Evolutionary conservation across 2,113 vertebrate genomes (phyloP).

Genomic region (Phycodurus eques): DNA sequence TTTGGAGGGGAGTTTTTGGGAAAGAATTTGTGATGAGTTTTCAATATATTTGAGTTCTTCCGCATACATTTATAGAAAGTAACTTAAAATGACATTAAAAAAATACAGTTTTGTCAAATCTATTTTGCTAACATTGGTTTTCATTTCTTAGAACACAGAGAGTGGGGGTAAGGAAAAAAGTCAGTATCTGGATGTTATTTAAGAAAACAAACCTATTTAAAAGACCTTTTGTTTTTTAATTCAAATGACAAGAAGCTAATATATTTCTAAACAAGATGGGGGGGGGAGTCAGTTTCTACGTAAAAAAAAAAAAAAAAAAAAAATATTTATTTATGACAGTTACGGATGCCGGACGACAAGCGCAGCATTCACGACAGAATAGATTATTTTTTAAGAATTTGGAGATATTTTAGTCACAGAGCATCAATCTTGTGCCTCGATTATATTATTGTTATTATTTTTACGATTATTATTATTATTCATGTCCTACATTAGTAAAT

Average conservation of each 20-base stretch:
- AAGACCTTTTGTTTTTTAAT: constrained; percentile 82
- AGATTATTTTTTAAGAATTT: constrained; percentile 79
- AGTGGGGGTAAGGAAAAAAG: constrained; percentile 42
- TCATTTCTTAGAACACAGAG: constrained; percentile 81
- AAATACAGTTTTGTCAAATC: constrained; percentile 75
- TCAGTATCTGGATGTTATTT: constrained; percentile 85
- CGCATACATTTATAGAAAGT: constrained; percentile 77
- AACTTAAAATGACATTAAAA: constrained; percentile 56
- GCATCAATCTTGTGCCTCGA: constrained; percentile 77
- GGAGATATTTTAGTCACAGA: constrained; percentile 79
- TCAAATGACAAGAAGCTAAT: constrained; percentile 79
- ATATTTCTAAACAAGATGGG: constrained; percentile 79
- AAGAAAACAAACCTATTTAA: constrained; percentile 82
- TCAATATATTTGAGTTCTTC: constrained; percentile 75
- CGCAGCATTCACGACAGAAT: constrained; percentile 65
- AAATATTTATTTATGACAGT: constrained; percentile 81
- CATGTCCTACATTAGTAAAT: constrained; percentile 67
- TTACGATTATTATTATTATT: constrained; percentile 51
- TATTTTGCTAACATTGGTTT: constrained; percentile 84
- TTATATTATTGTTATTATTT: constrained; percentile 38
- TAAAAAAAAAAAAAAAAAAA: constrained; percentile 72
- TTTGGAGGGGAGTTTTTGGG: constrained; percentile 20
- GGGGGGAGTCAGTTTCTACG: constrained; percentile 78
- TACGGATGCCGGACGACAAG: constrained; percentile 59
- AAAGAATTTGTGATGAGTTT: constrained; percentile 61